phyloP scores from a whole-genome alignment of 2,113 vertebrate genomes.

The Gobio gobio region DNA sequence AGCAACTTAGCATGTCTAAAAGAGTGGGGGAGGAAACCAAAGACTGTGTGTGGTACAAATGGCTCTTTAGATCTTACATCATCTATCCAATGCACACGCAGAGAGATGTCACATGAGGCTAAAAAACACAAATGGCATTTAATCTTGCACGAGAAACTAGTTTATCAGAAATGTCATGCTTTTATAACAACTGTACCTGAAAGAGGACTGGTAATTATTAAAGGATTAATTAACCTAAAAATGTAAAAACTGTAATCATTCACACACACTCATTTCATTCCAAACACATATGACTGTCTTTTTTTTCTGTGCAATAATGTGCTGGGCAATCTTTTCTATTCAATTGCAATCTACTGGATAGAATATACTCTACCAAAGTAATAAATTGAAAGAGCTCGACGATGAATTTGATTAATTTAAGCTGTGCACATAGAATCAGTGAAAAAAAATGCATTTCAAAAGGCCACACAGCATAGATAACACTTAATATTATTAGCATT shows the following conservation, averaged over 20 bases:
- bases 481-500: no score
- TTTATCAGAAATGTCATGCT: constrained; percentile 25
- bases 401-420: no score
- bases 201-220: not conserved
- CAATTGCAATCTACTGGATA: no score
- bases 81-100: constrained; percentile 18
- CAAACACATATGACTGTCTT: not conserved
- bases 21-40: constrained; percentile 20
- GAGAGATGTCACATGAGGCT: constrained; percentile 12
- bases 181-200: not conserved
- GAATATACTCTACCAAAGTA: no score
- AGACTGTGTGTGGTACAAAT: constrained; percentile 17
- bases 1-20: constrained; percentile 31
- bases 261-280: not conserved
- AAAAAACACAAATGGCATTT: constrained; percentile 30
- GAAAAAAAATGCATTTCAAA: no score
- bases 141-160: not conserved
- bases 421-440: no score
- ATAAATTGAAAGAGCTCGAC: no score
- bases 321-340: no score
- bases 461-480: no score
- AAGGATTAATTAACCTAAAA: not conserved
- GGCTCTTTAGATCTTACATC: constrained; percentile 36
- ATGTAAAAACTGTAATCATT: not conserved
- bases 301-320: not conserved